phyloP scores from a whole-genome alignment of 2,113 vertebrate species.

The Melanerpes aurifrons region DNA sequence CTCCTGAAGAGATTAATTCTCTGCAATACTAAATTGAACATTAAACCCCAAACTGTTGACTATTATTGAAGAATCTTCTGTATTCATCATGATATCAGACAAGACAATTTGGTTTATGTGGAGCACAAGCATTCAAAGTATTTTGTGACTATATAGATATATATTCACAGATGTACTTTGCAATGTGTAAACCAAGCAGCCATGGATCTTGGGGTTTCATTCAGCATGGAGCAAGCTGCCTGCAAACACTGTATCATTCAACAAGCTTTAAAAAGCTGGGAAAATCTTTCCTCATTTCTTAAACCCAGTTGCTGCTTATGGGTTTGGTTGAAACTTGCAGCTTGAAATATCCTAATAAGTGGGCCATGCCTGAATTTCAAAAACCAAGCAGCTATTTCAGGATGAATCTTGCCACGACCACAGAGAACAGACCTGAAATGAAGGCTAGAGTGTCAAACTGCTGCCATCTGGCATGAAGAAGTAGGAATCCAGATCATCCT shows the following conservation, averaged over 20 bases:
- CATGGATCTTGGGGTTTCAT: background rate
- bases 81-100: background rate
- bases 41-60: background rate
- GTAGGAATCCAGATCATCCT: background rate
- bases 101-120: background rate
- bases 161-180: background rate
- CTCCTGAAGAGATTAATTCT: background rate
- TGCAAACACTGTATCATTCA: background rate
- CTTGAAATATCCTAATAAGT: constrained; percentile 29
- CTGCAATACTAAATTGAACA: background rate
- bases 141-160: background rate
- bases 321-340: background rate
- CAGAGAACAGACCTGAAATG: constrained; percentile 33
- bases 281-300: background rate
- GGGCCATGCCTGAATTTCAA: background rate
- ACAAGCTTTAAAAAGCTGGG: constrained; percentile 5
- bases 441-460: background rate
- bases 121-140: background rate
- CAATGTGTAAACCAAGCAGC: background rate
- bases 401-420: constrained; percentile 42
- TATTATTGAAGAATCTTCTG: background rate
- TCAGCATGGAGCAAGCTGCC: background rate
- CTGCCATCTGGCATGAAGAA: background rate
- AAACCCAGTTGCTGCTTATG: background rate
- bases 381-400: constrained; percentile 35